Evolutionary conservation across 2,113 vertebrate species (phyloP).

Genomic region (Microtus oregoni): DNA sequence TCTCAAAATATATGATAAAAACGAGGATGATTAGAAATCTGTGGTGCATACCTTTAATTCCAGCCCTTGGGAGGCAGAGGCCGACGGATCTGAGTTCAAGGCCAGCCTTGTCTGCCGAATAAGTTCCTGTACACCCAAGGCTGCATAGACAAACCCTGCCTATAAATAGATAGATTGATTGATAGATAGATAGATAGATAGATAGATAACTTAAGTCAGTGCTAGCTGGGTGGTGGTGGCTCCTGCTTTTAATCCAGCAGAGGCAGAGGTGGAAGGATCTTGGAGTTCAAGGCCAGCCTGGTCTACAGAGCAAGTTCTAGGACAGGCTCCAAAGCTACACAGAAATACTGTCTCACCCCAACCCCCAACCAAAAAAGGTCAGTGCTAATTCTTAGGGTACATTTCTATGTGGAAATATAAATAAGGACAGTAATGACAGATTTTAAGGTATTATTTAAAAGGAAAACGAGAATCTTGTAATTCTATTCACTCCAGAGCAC

Average conservation of each 20-base stretch:
- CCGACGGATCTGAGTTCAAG: not conserved
- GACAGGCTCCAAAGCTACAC: too few species aligned
- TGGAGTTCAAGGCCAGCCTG: too few species aligned
- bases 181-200: not conserved
- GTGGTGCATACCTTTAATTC: not conserved
- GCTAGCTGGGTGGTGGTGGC: not conserved
- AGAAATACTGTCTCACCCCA: too few species aligned
- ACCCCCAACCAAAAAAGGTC: not conserved
- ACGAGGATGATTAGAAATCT: not conserved
- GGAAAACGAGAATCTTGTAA: not conserved
- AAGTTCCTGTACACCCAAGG: not conserved
- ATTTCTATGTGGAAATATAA: constrained; percentile 2
- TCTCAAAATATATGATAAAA: not conserved
- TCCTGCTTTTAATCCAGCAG: too few species aligned
- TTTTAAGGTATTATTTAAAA: not conserved
- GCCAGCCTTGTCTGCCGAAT: not conserved
- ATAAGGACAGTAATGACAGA: not conserved
- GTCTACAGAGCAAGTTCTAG: too few species aligned
- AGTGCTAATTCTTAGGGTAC: not conserved
- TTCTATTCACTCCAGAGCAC: not conserved
- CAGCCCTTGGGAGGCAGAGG: not conserved
- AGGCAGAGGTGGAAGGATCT: too few species aligned
- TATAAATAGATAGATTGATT: not conserved
- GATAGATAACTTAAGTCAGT: not conserved
- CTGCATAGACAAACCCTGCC: not conserved